These are phyloP conservation scores for Athrips mouffetella DNA, from an alignment of 2,888 invertebrate genomes.

Conservation along the genomic window DNA sequence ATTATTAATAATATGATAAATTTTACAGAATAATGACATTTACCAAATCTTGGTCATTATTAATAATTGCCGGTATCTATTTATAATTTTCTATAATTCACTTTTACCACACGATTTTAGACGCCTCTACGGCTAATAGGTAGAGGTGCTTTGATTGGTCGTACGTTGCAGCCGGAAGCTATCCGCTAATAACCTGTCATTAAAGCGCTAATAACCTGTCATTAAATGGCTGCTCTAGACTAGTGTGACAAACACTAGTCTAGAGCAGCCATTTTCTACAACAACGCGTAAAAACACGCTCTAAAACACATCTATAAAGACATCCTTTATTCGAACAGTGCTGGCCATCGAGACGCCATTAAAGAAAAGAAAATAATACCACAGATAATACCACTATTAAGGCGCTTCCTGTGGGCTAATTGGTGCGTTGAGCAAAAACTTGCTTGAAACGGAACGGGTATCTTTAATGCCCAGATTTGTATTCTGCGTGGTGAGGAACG, in stretches of 20 bases:
- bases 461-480: slow-evolving; percentile 68
- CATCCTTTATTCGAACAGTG: slow-evolving; percentile 21
- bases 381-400: not conserved
- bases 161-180: too few species aligned
- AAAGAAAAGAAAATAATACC: slow-evolving; percentile 1
- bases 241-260: not conserved
- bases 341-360: not conserved
- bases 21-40: too few species aligned
- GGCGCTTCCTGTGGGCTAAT: slow-evolving; percentile 25
- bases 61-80: too few species aligned
- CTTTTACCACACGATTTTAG: too few species aligned
- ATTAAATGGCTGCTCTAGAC: not conserved
- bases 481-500: slow-evolving; percentile 49
- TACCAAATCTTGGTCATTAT: too few species aligned
- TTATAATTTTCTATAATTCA: too few species aligned
- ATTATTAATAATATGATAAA: too few species aligned
- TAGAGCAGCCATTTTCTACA: slow-evolving; percentile 9
- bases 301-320: slow-evolving; percentile 24
- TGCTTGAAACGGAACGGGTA: slow-evolving; percentile 21
- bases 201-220: not conserved
- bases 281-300: not conserved
- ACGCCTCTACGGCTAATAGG: too few species aligned
- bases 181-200: too few species aligned
- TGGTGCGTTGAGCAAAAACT: slow-evolving; percentile 39
- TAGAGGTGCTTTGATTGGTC: too few species aligned